Conservation (phyloP, 2,888 invertebrate genomes). For the Creontiades dilutus region DNA sequence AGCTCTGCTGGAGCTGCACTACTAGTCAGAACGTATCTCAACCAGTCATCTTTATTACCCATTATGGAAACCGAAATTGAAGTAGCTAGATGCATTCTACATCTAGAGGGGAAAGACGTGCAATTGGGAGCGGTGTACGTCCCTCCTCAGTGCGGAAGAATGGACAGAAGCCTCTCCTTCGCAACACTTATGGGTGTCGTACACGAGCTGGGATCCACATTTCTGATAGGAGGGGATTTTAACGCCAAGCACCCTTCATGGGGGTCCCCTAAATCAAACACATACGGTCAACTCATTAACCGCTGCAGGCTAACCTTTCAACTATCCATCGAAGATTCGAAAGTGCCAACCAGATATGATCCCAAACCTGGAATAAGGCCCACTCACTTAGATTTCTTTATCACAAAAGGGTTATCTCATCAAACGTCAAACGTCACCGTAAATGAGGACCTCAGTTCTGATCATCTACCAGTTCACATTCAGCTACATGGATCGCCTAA, state of each 20-base stretch:
- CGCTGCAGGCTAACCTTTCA: not conserved
- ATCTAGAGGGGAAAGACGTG: not conserved
- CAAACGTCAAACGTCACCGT: too few species aligned
- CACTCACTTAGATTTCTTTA: too few species aligned
- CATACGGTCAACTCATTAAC: not conserved
- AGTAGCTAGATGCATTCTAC: not conserved
- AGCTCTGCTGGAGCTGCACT: slow-evolving; percentile 21
- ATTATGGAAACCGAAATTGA: slow-evolving; percentile 10
- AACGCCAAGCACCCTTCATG: too few species aligned
- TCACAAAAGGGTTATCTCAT: too few species aligned
- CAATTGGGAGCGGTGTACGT: not conserved
- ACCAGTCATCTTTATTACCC: slow-evolving; percentile 6
- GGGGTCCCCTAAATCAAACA: too few species aligned
- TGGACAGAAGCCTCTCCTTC: slow-evolving; percentile 7
- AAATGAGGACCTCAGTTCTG: too few species aligned
- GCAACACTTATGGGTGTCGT: slow-evolving; percentile 15
- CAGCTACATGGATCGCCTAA: too few species aligned
- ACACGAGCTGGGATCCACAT: slow-evolving; percentile 30
- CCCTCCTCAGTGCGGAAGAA: slow-evolving; percentile 21
- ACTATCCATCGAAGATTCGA: too few species aligned
- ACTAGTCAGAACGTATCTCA: not conserved
- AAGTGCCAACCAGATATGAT: too few species aligned
- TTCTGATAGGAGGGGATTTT: not conserved
- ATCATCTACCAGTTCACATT: too few species aligned
- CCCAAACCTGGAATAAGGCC: too few species aligned